Evolutionary conservation across 2,797 vertebrate genomes (phyloP), one percentile per base, ranked within the genome.

Genomic region (Malacoctenus gilli): DNA sequence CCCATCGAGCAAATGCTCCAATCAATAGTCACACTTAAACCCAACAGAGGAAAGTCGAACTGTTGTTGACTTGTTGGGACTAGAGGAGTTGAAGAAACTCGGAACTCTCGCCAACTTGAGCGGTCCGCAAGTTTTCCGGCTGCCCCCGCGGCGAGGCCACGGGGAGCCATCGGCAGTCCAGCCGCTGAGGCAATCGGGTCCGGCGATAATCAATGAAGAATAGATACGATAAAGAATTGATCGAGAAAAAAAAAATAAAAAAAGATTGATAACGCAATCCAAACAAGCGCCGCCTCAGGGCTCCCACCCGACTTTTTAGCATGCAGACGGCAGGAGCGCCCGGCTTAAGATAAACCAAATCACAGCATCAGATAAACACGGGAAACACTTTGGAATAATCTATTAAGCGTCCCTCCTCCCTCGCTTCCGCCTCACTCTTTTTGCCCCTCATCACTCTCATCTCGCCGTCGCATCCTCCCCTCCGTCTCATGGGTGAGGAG

Each of bases 351-450:
- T 25, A 19, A 69, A 47, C 23, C 11, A 60, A 66, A 68, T 41
- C 19, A 38, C 19, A 34, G 49, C 41, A 48, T 66, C 50, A 60
- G 54, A 76, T 55, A 14, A 69, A 56, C 34, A 47, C 20, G 28
- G n/a, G n/a, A 14, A 56, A 25, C 16, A 18, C 35, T 62, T 47
- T 61, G 21, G 44, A 59, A 44, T 44, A 56, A 65, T 67, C 41
- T 34, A 28, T 43, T 7, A 42, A 40, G 38, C 43, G 7, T 12
- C 32, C 4, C 13, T 0, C 22, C 21, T 22, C 25, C 16, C 14
- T 16, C 10, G 42, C 32, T 43, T 48, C 15, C 22, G 47, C 36
- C 30, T 67, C 57, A 8, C 50, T 10, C 15, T n/a, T 51, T 42
- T 44, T 51, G 41, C 21, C 21, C 14, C 19, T 62, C 57, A 59